These are phyloP conservation scores for Sciurus vulgaris DNA, from an alignment of 2,797 vertebrate species.

Conservation along the genomic window DNA sequence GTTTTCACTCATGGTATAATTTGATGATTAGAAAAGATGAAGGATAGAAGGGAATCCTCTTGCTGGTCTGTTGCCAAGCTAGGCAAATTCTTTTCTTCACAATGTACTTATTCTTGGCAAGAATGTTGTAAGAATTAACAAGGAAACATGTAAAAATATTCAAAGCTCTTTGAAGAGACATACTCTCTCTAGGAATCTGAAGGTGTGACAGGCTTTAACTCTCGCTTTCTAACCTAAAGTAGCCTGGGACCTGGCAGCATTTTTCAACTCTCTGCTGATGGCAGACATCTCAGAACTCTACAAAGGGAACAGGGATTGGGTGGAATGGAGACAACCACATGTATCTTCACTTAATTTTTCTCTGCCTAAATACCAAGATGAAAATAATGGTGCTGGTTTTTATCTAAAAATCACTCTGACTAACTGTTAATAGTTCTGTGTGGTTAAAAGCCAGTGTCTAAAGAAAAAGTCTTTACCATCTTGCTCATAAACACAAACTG, in stretches of 20 bases:
- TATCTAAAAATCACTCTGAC: constrained; percentile 6
- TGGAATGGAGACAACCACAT: background rate
- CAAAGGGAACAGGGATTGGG: background rate
- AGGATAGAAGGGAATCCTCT: constrained; percentile 19
- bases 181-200: constrained; percentile 48
- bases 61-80: constrained; percentile 7
- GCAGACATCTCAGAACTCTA: background rate
- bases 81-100: constrained; percentile 30
- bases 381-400: background rate
- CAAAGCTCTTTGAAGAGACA: constrained; percentile 51
- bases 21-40: constrained; percentile 22
- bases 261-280: constrained; percentile 50
- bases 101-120: constrained; percentile 46
- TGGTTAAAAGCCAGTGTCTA: constrained; percentile 43
- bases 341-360: background rate
- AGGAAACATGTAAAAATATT: constrained; percentile 43
- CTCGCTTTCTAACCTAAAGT: constrained; percentile 54
- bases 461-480: constrained; percentile 23
- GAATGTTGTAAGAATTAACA: constrained; percentile 68
- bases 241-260: background rate
- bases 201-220: constrained; percentile 59
- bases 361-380: constrained; percentile 56
- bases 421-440: constrained; percentile 9
- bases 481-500: constrained; percentile 26
- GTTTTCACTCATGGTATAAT: background rate